A percentile compares a stretch with the other conserved stretches of the same genome.
These are phyloP conservation scores for Orbicella faveolata DNA, from an alignment of 64 coral and sea anemone species.

Conservation along the genomic window DNA sequence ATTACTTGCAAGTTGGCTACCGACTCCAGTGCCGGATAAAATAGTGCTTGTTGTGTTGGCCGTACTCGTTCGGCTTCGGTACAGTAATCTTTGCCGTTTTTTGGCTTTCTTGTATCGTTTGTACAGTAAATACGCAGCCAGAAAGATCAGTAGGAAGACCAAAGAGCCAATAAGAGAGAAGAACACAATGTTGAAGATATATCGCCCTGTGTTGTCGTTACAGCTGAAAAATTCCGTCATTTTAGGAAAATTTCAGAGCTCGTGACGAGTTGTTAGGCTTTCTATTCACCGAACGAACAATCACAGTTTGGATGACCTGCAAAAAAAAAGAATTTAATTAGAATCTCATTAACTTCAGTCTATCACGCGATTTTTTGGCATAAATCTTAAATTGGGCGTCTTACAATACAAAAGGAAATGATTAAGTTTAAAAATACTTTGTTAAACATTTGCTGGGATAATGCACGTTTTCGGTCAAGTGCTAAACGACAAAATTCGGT, in stretches of 20 bases:
- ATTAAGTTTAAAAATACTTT: neutral
- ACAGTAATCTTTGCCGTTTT: neutral
- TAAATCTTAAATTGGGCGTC: neutral
- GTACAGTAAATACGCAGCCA: constrained; percentile 13
- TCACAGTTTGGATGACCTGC: neutral
- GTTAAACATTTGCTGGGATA: neutral
- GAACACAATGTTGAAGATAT: constrained; percentile 30
- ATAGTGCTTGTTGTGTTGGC: constrained; percentile 24
- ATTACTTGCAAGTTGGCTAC: constrained; percentile 15
- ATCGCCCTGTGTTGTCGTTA: constrained; percentile 18
- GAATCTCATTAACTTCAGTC: constrained; percentile 2
- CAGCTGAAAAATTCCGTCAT: constrained; percentile 43
- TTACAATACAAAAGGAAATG: neutral
- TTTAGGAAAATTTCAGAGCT: neutral
- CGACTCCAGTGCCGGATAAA: neutral
- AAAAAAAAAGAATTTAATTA: neutral
- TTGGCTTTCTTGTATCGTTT: constrained; percentile 23
- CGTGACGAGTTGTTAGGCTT: neutral
- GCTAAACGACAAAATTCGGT: neutral
- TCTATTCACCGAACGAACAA: neutral
- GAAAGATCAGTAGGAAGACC: neutral
- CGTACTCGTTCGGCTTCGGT: constrained; percentile 5
- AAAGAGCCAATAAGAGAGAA: constrained; percentile 28
- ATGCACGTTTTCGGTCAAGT: neutral
- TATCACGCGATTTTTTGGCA: neutral